Evolutionary conservation across 2,113 vertebrate species (phyloP).

Genomic region (Carlito syrichta): DNA sequence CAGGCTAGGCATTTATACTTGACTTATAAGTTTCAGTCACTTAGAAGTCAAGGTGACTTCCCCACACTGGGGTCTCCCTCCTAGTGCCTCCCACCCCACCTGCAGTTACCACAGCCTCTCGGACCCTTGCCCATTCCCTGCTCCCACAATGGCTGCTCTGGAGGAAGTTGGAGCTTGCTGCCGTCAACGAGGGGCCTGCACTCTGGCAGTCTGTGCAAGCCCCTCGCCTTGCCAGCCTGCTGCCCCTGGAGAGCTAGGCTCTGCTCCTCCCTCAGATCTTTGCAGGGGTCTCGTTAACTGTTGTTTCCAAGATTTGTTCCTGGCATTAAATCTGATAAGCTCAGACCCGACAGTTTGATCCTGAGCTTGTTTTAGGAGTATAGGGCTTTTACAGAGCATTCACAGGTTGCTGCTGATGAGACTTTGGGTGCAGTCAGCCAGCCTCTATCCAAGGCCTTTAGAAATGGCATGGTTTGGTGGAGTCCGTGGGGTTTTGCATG

Average conservation of each 20-base stretch:
- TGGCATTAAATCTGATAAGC: slow-evolving; percentile 12
- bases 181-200: fast-evolving
- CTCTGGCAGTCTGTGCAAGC: not conserved
- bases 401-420: not conserved
- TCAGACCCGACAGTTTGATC: not conserved
- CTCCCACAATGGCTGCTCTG: fast-evolving
- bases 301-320: not conserved
- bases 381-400: not conserved
- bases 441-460: not conserved
- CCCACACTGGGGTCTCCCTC: too few species aligned
- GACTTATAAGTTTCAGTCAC: not conserved
- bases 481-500: not conserved
- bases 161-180: not conserved
- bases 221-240: not conserved
- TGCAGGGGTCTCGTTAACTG: slow-evolving; percentile 19
- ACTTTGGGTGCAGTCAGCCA: not conserved
- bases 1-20: not conserved
- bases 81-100: too few species aligned
- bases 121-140: not conserved
- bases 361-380: not conserved
- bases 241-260: not conserved
- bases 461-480: too few species aligned
- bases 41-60: not conserved
- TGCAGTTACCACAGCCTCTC: fast-evolving
- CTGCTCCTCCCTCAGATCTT: not conserved